Evolutionary conservation across 1,140 invertebrate genomes (phyloP), one percentile per base, ranked within the genome.

Genomic region (Ruditapes philippinarum): DNA sequence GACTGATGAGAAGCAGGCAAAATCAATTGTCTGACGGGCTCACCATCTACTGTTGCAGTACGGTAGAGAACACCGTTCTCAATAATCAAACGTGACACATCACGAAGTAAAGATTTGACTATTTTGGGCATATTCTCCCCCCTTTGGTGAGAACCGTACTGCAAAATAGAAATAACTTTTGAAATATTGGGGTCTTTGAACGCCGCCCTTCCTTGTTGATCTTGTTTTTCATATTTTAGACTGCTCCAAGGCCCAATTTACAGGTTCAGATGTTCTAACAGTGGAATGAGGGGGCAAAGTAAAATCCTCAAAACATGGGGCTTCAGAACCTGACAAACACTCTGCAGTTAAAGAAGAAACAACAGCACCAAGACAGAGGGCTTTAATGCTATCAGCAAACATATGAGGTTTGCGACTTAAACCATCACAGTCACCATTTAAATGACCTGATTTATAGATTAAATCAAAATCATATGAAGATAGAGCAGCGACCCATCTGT

Each of bases 401-500:
- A 57, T 57, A 22, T 57, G n/a, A 57, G 3, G 51, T 22, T n/a
- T 57, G 19, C 17, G n/a, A 57, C n/a, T n/a, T n/a, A 57, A 19
- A 57, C 7, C 51, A n/a, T 57, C 51, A 19, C 17, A 14, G n/a
- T 57, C 51, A 5, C 17, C 19, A n/a, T 57, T 57, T 3, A 22
- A n/a, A 5, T 57, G 17, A n/a, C 51, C 51, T 22, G 17, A 22
- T 5, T n/a, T 14, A 19, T 57, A 57, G 4, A 22, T n/a, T 57
- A 57, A 22, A 22, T 14, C 4, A 22, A 57, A 57, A n/a, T 57
- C n/a, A 22, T 57, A 57, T 14, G 25, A 31, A 12, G 65, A 3
- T 0, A 85, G 22, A 3, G 25, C 31, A n/a, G n/a, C n/a, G 12
- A 74, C n/a, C 82, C 49, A 85, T 19, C 82, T 65, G 68, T 85